Conservation (phyloP, 2,888 invertebrate genomes). For the Pomacea canaliculata region DNA sequence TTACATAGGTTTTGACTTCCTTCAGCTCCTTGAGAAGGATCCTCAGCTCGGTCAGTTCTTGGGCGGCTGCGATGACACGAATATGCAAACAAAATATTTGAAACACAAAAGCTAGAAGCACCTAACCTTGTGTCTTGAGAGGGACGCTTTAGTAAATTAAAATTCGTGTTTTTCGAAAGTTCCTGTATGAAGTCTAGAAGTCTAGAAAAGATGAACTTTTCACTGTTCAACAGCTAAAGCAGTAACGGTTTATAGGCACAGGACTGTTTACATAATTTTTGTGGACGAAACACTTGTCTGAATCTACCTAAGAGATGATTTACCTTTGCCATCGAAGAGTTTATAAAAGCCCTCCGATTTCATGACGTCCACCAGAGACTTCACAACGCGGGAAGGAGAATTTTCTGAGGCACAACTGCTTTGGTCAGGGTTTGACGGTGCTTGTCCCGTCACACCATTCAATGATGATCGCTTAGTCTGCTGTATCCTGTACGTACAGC, state of each 20-base stretch:
- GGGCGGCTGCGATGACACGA: background rate
- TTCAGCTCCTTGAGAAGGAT: conserved; percentile 10
- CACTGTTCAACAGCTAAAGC: too few relatives aligned
- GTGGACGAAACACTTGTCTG: too few relatives aligned
- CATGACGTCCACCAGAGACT: conserved; percentile 42
- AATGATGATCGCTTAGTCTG: conserved; percentile 41
- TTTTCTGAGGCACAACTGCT: too few relatives aligned
- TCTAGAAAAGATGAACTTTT: too few relatives aligned
- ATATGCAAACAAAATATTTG: too few relatives aligned
- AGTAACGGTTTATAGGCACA: too few relatives aligned
- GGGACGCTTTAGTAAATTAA: too few relatives aligned
- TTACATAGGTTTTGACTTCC: conserved; percentile 18
- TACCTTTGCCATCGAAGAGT: conserved; percentile 42
- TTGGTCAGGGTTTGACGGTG: background rate
- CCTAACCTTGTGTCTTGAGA: too few relatives aligned
- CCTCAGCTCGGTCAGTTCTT: conserved; percentile 14
- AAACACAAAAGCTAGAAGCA: too few relatives aligned
- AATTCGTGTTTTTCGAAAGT: too few relatives aligned
- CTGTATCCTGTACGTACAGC: conserved; percentile 38
- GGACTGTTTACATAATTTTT: too few relatives aligned
- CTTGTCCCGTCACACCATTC: conserved; percentile 12
- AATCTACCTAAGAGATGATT: background rate
- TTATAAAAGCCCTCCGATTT: conserved; percentile 46
- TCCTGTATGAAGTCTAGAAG: too few relatives aligned
- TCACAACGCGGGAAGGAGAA: conserved; percentile 1